Percentiles rank a stretch among this genome's conserved stretches.
These are phyloP conservation scores for Solenodon paradoxus DNA, from an alignment of 2,113 vertebrate genomes.

Conservation along the genomic window DNA sequence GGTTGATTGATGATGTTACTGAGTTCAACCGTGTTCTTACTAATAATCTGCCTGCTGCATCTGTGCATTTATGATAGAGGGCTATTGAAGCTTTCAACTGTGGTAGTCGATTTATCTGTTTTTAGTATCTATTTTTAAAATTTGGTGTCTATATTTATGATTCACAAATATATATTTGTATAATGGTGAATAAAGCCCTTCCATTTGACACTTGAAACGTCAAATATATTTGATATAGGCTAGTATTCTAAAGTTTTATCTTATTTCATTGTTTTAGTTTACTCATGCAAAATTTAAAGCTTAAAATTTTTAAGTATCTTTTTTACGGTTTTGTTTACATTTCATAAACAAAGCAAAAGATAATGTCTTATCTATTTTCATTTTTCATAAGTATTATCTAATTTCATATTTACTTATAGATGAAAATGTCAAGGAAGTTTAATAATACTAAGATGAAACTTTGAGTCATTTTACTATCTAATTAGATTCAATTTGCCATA, in stretches of 20 bases:
- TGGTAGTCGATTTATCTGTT: background rate
- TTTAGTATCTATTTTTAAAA: background rate
- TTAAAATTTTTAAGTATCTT: background rate
- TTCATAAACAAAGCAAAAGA: background rate
- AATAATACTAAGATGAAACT: background rate
- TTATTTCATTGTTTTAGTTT: background rate
- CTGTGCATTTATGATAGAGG: background rate
- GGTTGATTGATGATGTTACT: background rate
- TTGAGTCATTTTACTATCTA: conserved; percentile 1
- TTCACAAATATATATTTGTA: background rate
- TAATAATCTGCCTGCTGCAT: background rate
- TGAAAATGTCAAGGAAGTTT: conserved; percentile 25
- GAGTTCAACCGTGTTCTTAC: background rate
- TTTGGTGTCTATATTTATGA: background rate
- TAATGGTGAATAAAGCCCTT: background rate
- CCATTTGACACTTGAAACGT: background rate
- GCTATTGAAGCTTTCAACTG: background rate
- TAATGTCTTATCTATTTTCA: background rate
- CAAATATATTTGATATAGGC: background rate
- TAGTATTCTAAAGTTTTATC: background rate
- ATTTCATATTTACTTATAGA: background rate
- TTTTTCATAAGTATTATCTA: conserved; percentile 33
- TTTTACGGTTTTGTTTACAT: background rate
- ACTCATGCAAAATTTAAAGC: background rate
- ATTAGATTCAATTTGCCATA: background rate